phyloP scores from a whole-genome alignment of 2,888 invertebrate genomes.

The Polyommatus iphigenia region DNA sequence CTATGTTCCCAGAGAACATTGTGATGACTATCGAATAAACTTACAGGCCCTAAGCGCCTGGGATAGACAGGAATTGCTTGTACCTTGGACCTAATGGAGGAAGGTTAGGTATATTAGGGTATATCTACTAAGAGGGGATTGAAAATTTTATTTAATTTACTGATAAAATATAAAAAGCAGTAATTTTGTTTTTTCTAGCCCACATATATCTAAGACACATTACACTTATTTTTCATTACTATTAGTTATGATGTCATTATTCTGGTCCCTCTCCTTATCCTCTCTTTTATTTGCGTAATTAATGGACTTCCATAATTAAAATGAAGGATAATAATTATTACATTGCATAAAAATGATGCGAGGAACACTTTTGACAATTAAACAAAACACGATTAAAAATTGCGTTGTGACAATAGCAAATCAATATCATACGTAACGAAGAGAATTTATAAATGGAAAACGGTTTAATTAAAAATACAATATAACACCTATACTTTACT shows the following conservation, averaged over 20 bases:
- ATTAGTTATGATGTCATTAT: too few relatives aligned
- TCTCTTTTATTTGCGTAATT: neutral
- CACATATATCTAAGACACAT: too few relatives aligned
- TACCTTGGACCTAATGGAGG: neutral
- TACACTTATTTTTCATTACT: too few relatives aligned
- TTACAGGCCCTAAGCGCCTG: neutral
- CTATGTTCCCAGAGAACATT: conserved; percentile 23
- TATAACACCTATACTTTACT: conserved; percentile 1
- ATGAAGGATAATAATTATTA: neutral
- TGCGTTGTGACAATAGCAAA: neutral
- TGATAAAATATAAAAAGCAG: too few relatives aligned
- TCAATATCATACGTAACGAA: neutral
- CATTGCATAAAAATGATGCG: neutral
- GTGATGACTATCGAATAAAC: conserved; percentile 23
- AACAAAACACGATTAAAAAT: too few relatives aligned
- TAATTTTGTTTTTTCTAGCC: too few relatives aligned
- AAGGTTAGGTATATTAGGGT: neutral
- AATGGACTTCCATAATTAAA: neutral
- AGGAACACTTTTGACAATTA: neutral
- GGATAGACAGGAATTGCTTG: neutral
- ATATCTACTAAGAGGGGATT: too few relatives aligned
- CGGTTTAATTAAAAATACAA: conserved; percentile 5
- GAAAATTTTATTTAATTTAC: too few relatives aligned
- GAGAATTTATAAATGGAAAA: neutral
- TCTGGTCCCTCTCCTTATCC: too few relatives aligned